These are phyloP conservation scores for Habropoda laboriosa DNA, from an alignment of 1,140 invertebrate genomes.

Conservation along the genomic window DNA sequence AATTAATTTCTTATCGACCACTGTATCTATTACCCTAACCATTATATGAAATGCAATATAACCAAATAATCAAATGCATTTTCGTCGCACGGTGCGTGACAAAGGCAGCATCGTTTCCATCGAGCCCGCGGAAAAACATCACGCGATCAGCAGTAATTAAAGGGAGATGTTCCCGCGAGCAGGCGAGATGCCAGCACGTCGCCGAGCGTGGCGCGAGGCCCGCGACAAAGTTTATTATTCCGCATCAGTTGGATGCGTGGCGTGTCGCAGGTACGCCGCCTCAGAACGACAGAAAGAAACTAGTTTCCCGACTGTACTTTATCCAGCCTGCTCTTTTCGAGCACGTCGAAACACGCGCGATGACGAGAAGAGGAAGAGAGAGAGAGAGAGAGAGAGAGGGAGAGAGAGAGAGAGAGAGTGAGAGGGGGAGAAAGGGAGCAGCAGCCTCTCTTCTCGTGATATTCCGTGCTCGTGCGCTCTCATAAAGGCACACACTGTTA, in stretches of 20 bases:
- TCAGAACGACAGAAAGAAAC: slow-evolving; percentile 28
- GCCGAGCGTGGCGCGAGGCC: no score
- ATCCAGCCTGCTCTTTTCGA: slow-evolving; percentile 32
- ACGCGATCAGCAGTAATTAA: neutral
- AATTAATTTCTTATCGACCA: no score
- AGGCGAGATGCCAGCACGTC: neutral
- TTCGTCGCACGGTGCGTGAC: no score
- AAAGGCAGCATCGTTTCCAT: no score
- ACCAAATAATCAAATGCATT: no score
- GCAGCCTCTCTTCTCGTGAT: neutral
- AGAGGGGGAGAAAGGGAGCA: neutral
- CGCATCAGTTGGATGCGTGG: neutral
- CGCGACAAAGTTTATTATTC: slow-evolving; percentile 25
- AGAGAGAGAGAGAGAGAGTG: no score
- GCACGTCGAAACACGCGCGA: slow-evolving; percentile 41
- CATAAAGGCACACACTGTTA: slow-evolving; percentile 53
- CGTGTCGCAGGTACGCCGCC: neutral
- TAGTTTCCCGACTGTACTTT: slow-evolving; percentile 20
- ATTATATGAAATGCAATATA: no score
- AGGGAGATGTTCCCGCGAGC: neutral
- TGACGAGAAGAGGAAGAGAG: neutral
- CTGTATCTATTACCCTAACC: no score
- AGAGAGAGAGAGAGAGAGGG: neutral
- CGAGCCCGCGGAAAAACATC: neutral
- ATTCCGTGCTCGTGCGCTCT: slow-evolving; percentile 30